These are phyloP conservation scores for Nesidiocoris tenuis DNA, from an alignment of 2,888 invertebrate genomes.

Conservation along the genomic window DNA sequence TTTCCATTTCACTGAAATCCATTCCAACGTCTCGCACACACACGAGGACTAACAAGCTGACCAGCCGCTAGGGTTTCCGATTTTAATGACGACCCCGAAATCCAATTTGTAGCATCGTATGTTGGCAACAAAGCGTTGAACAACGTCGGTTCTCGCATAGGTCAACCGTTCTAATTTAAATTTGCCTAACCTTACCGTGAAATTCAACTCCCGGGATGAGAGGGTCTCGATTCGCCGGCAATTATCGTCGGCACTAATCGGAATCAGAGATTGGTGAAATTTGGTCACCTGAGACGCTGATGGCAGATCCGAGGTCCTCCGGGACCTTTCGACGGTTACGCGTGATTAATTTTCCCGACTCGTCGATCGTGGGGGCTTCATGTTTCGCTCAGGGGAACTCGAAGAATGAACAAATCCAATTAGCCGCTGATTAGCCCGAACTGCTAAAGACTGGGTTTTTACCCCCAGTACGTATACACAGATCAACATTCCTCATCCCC, in stretches of 20 bases:
- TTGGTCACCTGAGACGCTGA: neutral
- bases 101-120: neutral
- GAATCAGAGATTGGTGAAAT: neutral
- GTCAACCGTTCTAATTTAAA: neutral
- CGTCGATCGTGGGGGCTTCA: neutral
- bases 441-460: neutral
- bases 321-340: neutral
- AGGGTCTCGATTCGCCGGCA: neutral
- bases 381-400: neutral
- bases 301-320: too few species aligned
- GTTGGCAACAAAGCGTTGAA: neutral
- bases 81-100: neutral
- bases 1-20: constrained; percentile 38
- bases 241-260: neutral
- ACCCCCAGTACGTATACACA: too few species aligned
- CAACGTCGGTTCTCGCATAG: neutral
- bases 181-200: neutral
- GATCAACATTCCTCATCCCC: too few species aligned
- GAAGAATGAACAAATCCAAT: neutral
- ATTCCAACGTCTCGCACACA: constrained; percentile 36
- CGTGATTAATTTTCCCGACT: neutral
- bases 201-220: neutral
- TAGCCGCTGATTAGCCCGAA: neutral
- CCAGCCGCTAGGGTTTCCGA: neutral
- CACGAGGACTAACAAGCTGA: constrained; percentile 19